A percentile compares a stretch with the other conserved stretches of the same genome.
These are phyloP conservation scores for Asbolus verrucosus DNA, from an alignment of 1,140 invertebrate species.

Conservation along the genomic window DNA sequence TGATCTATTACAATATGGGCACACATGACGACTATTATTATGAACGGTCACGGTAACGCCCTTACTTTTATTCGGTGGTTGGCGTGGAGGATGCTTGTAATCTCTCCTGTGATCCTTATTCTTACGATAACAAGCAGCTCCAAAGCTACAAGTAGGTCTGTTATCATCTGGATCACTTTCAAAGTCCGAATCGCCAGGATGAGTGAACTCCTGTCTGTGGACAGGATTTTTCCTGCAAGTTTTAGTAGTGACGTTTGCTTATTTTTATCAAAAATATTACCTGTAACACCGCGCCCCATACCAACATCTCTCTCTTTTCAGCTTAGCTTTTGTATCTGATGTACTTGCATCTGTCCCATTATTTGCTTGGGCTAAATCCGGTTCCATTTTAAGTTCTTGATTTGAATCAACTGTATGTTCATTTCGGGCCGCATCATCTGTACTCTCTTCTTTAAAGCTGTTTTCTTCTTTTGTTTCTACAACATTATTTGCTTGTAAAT, in stretches of 20 bases:
- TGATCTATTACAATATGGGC: constrained; percentile 17
- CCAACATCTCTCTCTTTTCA: constrained; percentile 60
- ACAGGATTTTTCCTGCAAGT: constrained; percentile 63
- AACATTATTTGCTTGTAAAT: no score
- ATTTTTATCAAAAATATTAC: constrained; percentile 51
- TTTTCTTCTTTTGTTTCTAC: no score
- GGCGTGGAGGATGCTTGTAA: constrained; percentile 65
- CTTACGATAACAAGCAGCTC: constrained; percentile 67
- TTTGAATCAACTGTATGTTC: neutral
- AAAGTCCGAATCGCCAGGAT: constrained; percentile 70
- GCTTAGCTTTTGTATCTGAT: constrained; percentile 34
- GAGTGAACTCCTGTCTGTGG: constrained; percentile 65
- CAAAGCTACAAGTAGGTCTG: constrained; percentile 68
- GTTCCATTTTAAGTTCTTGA: neutral
- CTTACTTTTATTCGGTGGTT: constrained; percentile 17
- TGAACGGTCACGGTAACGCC: neutral
- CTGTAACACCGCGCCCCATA: constrained; percentile 64
- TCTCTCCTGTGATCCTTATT: constrained; percentile 67
- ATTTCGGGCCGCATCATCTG: constrained; percentile 11
- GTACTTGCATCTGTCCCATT: neutral
- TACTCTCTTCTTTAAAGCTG: no score
- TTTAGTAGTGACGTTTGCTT: neutral
- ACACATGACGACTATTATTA: constrained; percentile 12
- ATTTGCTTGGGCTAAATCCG: neutral
- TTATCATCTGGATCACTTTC: constrained; percentile 63